phyloP scores from a whole-genome alignment of 2,888 invertebrate species.

The Andrena dorsata region DNA sequence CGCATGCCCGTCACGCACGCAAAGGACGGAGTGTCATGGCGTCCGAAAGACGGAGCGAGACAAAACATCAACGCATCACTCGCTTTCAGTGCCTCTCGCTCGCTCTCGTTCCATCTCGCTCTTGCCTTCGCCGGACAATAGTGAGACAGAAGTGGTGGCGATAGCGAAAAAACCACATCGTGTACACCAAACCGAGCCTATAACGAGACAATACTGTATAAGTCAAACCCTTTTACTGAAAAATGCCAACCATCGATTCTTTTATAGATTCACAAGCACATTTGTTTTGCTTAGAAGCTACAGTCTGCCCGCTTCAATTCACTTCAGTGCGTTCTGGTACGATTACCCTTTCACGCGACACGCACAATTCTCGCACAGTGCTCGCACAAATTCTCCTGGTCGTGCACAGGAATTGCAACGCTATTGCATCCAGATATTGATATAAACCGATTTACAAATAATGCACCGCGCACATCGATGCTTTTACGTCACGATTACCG shows the following conservation, averaged over 20 bases:
- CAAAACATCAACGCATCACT: too few relatives aligned
- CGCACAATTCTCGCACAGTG: slow-evolving; percentile 39
- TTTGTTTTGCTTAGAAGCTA: slow-evolving; percentile 23
- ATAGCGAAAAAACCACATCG: too few relatives aligned
- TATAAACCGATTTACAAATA: not conserved
- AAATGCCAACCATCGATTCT: not conserved
- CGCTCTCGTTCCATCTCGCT: too few relatives aligned
- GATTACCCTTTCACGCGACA: not conserved
- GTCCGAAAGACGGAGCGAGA: too few relatives aligned
- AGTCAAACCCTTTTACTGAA: not conserved
- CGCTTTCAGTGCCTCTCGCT: too few relatives aligned
- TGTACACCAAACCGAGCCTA: too few relatives aligned
- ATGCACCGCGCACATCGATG: slow-evolving; percentile 39
- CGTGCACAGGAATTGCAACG: slow-evolving; percentile 12
- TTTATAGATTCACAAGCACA: slow-evolving; percentile 13
- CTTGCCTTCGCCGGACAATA: too few relatives aligned
- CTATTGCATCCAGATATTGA: not conserved
- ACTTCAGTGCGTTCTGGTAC: slow-evolving; percentile 18
- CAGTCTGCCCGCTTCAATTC: slow-evolving; percentile 31
- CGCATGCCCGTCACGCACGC: too few relatives aligned
- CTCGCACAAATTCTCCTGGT: not conserved
- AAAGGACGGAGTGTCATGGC: too few relatives aligned
- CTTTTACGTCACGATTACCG: slow-evolving; percentile 25
- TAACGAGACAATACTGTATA: too few relatives aligned
- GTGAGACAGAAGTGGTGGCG: too few relatives aligned